A percentile compares a stretch with the other conserved stretches of the same genome.
Evolutionary conservation across 2,888 invertebrate genomes (phyloP).

Genomic region (Melanostoma mellinum): DNA sequence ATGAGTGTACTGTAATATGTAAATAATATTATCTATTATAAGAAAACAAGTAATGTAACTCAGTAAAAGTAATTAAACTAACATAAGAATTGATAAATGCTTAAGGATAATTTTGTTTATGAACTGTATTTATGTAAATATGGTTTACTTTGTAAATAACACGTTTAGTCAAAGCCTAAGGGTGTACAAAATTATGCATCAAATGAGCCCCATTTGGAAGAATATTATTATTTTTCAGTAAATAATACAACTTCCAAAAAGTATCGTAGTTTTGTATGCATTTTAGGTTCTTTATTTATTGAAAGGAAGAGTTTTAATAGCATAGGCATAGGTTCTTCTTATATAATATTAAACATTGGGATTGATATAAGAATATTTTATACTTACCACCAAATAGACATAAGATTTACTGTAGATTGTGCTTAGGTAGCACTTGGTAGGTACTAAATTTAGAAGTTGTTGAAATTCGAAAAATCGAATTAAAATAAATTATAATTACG

Average conservation of each 20-base stretch:
- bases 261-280: conserved; percentile 67
- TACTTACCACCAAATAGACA: conserved; percentile 58
- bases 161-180: conserved; percentile 31
- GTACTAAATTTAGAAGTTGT: conserved; percentile 3
- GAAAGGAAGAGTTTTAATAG: background rate
- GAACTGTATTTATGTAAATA: background rate
- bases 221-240: conserved; percentile 22
- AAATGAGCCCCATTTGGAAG: conserved; percentile 71
- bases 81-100: background rate
- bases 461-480: conserved; percentile 2
- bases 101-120: background rate
- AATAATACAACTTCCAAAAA: conserved; percentile 59
- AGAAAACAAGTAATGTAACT: conserved; percentile 6
- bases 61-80: background rate
- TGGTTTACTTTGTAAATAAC: conserved; percentile 10
- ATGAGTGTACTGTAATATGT: conserved; percentile 40
- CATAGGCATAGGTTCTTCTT: conserved; percentile 1
- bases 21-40: conserved; percentile 5
- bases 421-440: conserved; percentile 29
- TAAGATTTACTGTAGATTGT: conserved; percentile 17
- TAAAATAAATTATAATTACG: conserved; percentile 5
- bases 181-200: conserved; percentile 65
- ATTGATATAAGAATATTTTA: conserved; percentile 59
- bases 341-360: conserved; percentile 2
- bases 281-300: conserved; percentile 32